These are phyloP conservation scores for Ericerus pela DNA, from an alignment of 1,140 invertebrate genomes.

Conservation along the genomic window DNA sequence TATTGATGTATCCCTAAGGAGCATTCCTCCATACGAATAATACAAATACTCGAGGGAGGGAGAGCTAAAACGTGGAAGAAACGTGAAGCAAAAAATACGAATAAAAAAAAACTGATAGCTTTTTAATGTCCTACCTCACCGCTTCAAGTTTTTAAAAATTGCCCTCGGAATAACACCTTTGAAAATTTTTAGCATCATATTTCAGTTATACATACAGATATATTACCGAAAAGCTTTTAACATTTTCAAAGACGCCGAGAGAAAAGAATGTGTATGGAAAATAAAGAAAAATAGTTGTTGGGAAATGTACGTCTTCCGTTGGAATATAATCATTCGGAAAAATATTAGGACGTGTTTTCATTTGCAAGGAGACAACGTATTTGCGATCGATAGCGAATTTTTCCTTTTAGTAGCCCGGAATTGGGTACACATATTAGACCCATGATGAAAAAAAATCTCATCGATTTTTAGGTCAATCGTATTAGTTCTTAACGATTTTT, in stretches of 20 bases:
- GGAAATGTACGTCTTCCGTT: constrained; percentile 3
- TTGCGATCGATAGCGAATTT: no score
- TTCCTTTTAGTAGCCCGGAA: no score
- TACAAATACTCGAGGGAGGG: background rate
- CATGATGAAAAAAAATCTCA: no score
- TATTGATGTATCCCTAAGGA: constrained; percentile 3
- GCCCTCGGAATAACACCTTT: constrained; percentile 8
- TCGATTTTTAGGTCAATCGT: no score
- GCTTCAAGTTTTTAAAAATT: constrained; percentile 2
- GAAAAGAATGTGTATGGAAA: background rate
- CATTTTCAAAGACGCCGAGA: no score
- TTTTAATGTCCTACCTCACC: constrained; percentile 9
- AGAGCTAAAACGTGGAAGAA: no score
- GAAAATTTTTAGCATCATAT: constrained; percentile 6
- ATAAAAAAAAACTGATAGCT: constrained; percentile 12
- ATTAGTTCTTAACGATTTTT: no score
- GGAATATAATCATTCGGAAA: constrained; percentile 2
- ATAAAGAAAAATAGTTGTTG: constrained; percentile 1
- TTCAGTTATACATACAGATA: constrained; percentile 5
- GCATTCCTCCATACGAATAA: constrained; percentile 1
- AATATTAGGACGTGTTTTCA: no score
- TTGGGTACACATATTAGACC: no score
- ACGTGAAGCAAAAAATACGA: no score
- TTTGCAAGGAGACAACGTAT: no score
- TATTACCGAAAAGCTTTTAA: constrained; percentile 8